These are phyloP conservation scores for Sinhomidia bicolor DNA, from an alignment of 2,888 invertebrate genomes.

Conservation along the genomic window DNA sequence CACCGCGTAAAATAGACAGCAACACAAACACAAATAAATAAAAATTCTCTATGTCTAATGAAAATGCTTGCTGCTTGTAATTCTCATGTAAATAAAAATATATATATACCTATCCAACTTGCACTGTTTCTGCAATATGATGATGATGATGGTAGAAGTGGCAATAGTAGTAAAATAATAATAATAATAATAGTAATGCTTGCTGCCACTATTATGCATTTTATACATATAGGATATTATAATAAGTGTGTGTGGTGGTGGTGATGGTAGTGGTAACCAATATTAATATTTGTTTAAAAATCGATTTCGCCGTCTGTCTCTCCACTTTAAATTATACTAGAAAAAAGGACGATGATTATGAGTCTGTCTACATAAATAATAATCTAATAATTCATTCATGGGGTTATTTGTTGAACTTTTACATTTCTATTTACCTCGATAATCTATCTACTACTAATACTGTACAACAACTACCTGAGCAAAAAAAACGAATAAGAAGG, in stretches of 20 bases:
- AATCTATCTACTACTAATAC: too few relatives aligned
- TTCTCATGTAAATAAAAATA: neutral
- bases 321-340: neutral
- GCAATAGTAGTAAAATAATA: too few relatives aligned
- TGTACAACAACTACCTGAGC: too few relatives aligned
- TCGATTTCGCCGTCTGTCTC: slow-evolving; percentile 20
- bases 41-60: neutral
- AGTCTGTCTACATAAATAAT: slow-evolving; percentile 17
- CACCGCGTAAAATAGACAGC: too few relatives aligned
- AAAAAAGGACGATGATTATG: neutral
- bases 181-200: too few relatives aligned
- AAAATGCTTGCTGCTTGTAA: neutral
- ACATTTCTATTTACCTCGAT: slow-evolving; percentile 9
- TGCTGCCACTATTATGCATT: too few relatives aligned
- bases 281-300: slow-evolving; percentile 26
- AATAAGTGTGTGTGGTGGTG: too few relatives aligned
- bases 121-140: too few relatives aligned
- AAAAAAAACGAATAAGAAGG: neutral
- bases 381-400: slow-evolving; percentile 11
- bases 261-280: neutral
- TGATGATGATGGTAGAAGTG: too few relatives aligned
- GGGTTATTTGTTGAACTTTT: slow-evolving; percentile 17
- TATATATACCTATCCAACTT: too few relatives aligned
- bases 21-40: too few relatives aligned
- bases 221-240: too few relatives aligned